Base-by-base conservation (phyloP, 2,113 vertebrate genomes). In the Spizaetus ornatus region DNA sequence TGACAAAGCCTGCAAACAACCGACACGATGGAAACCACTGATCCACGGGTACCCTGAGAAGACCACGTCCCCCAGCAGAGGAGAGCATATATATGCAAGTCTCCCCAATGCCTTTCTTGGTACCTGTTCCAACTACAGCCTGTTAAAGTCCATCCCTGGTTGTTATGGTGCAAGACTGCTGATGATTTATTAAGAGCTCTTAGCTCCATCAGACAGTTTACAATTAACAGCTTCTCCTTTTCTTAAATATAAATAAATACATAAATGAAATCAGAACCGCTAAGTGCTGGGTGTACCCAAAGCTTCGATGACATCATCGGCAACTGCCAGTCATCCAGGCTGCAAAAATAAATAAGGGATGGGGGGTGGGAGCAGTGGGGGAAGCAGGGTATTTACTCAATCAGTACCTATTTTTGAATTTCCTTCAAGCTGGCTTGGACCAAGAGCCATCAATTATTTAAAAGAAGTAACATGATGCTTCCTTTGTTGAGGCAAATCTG, bases 371-470 rank as follows among this genome's bases (percentile, higher is more conserved):
- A 70, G 32, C 32, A 4, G 66, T 59, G 50, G 82, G 96, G 86
- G 86, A 97, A 85, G 65, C 96, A 95, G 92, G 70, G 95, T 95
- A 87, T 98, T 98, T 98, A 98, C 98, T 99, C 98, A 98, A 98
- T 98, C 98, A 96, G 98, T 97, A 98, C 98, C 99, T 99, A 99
- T 99, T 99, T 99, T 98, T 98, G 98, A 99, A 98, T 99, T 99
- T 99, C 97, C 98, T 98, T 98, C 97, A 96, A 98, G 98, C 98
- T 98, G 98, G 96, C 97, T 98, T 97, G 97, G 98, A 98, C 98
- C 95, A 97, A 98, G 98, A 98, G 97, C 97, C 98, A 99, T 99
- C 99, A 99, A 99, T 99, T 99, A 99, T 99, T 99, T 99, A 99
- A 98, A 98, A 98, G 98, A 98, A 98, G 99, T 99, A 99, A 99